phyloP scores from a whole-genome alignment of 2,113 vertebrate species.

The Suncus etruscus region DNA sequence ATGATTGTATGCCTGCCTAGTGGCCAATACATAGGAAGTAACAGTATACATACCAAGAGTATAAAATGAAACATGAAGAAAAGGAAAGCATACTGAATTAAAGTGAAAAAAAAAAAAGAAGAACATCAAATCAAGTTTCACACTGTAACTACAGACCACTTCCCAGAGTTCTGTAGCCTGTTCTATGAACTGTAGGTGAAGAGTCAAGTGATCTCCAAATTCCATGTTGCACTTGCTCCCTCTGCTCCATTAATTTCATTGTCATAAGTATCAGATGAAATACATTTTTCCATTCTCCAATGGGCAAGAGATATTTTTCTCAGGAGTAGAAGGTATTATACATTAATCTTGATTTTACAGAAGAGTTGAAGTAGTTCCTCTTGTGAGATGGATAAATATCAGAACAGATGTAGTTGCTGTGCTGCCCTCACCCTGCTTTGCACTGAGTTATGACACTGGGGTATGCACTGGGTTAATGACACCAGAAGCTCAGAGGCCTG shows the following conservation, averaged over 20 bases:
- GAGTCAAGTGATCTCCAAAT: conserved; percentile 32
- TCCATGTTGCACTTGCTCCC: neutral
- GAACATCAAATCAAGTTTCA: conserved; percentile 16
- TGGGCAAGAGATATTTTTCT: conserved; percentile 14
- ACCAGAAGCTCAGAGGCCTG: neutral
- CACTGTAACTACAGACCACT: neutral
- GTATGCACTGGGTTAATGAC: too few relatives aligned
- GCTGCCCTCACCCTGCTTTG: neutral
- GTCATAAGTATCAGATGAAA: conserved; percentile 1
- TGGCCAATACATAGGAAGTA: neutral
- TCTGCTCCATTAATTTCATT: conserved; percentile 10
- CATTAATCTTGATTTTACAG: neutral
- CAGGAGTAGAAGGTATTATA: neutral
- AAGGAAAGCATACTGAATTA: neutral
- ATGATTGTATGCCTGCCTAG: neutral
- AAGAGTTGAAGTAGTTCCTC: neutral
- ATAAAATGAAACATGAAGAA: neutral
- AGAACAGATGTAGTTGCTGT: neutral
- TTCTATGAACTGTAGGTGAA: conserved; percentile 1
- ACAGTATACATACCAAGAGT: neutral
- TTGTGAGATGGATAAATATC: neutral
- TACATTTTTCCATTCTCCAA: neutral
- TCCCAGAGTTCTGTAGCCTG: neutral
- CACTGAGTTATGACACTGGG: too few relatives aligned
- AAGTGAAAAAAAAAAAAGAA: conserved; percentile 39